These are phyloP conservation scores for Syngnathoides biaculeatus DNA, from an alignment of 2,113 vertebrate species.

Conservation along the genomic window DNA sequence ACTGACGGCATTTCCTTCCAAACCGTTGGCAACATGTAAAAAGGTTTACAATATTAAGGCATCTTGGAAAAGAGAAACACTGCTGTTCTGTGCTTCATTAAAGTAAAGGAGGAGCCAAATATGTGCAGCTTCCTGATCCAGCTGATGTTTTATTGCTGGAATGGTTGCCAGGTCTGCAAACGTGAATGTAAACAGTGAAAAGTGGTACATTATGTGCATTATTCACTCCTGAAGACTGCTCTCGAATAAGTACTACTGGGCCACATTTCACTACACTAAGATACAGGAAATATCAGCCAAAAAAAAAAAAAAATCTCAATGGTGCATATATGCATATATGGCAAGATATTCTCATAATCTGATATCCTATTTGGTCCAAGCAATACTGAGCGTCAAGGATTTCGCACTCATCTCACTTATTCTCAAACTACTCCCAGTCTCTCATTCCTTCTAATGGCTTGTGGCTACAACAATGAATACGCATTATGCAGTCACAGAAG, in stretches of 20 bases:
- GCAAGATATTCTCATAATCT: slow-evolving; percentile 50
- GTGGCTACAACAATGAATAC: slow-evolving; percentile 56
- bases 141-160: slow-evolving; percentile 38
- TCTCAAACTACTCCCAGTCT: slow-evolving; percentile 3
- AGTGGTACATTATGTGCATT: slow-evolving; percentile 43
- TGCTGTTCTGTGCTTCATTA: slow-evolving; percentile 20
- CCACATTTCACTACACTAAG: not conserved
- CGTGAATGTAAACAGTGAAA: slow-evolving; percentile 36
- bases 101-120: slow-evolving; percentile 21
- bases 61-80: not conserved
- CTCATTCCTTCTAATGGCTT: slow-evolving; percentile 22
- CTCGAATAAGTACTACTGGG: not conserved
- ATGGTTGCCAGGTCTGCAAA: slow-evolving; percentile 53
- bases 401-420: slow-evolving; percentile 25
- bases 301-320: slow-evolving; percentile 10
- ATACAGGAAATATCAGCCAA: not conserved
- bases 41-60: not conserved
- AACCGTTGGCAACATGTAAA: not conserved
- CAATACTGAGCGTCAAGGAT: slow-evolving; percentile 53
- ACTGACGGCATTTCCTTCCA: not conserved
- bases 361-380: slow-evolving; percentile 50
- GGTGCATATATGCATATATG: slow-evolving; percentile 40
- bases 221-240: slow-evolving; percentile 11
- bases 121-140: slow-evolving; percentile 32
- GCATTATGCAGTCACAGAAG: slow-evolving; percentile 59